A percentile compares a stretch with the other conserved stretches of the same genome.
Evolutionary conservation across 2,113 vertebrate species (phyloP).

Genomic region (Gambusia affinis): DNA sequence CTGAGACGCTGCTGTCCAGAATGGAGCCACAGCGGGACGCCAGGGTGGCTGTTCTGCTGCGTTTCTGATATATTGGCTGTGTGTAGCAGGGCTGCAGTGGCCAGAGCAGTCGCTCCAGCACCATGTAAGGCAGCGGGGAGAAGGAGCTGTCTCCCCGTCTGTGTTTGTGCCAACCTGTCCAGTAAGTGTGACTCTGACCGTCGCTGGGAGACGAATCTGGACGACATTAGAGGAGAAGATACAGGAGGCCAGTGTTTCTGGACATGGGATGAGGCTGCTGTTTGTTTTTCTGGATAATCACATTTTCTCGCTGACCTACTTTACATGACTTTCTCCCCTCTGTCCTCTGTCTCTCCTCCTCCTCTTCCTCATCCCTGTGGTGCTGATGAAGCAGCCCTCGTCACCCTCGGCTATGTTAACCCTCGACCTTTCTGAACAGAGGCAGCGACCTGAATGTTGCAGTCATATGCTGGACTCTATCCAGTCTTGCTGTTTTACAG

Average conservation of each 20-base stretch:
- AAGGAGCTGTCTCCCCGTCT: conserved; percentile 42
- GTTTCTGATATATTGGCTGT: conserved; percentile 69
- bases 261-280: conserved; percentile 15
- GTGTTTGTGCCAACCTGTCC: conserved; percentile 48
- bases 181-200: conserved; percentile 39
- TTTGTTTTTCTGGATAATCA: conserved; percentile 51
- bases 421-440: conserved; percentile 45
- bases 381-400: conserved; percentile 65
- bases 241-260: not conserved
- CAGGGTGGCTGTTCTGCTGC: conserved; percentile 59
- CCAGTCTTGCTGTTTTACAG: conserved; percentile 2
- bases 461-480: conserved; percentile 5
- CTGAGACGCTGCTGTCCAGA: conserved; percentile 43
- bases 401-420: conserved; percentile 47
- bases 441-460: conserved; percentile 28
- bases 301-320: conserved; percentile 69
- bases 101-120: conserved; percentile 41
- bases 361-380: conserved; percentile 44
- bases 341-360: conserved; percentile 15
- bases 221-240: conserved; percentile 5
- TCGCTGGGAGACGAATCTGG: conserved; percentile 6
- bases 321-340: conserved; percentile 49
- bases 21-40: conserved; percentile 38
- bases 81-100: conserved; percentile 63
- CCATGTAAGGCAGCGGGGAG: conserved; percentile 72